Base-by-base conservation (phyloP, 2,888 invertebrate genomes). In the Dryococelus australis region DNA sequence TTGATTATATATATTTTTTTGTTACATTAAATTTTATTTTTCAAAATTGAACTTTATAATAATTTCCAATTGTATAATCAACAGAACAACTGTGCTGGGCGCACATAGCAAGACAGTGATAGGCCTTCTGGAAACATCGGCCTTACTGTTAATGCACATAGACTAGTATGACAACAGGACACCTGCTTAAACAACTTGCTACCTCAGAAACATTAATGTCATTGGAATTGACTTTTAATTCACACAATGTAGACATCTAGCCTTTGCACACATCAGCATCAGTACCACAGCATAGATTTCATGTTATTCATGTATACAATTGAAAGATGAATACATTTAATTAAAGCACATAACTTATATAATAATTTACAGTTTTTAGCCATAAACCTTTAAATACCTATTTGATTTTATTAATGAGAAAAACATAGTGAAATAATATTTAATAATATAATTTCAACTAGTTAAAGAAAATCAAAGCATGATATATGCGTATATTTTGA, bases 71-170 rank as follows among this genome's bases (percentile, higher is more conserved):
- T 65, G 65, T 3, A 65, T 65, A 65, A 24, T n/a, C 65, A 65
- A 65, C n/a, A 65, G 20, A 65, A 65, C 65, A n/a, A n/a, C 65
- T 65, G 65, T 65, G 65, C 65, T 24, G 65, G 16, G n/a, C 8
- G 65, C 65, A 65, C 65, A n/a, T 65, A 65, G 65, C n/a, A 65
- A 65, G 65, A 65, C 65, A 65, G 65, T 20, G n/a, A 65, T 65
- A 65, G 65, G 65, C 65, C 65, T 9, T 65, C 65, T 24, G 65
- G 65, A 65, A 65, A 65, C 65, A 65, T 65, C 20, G 20, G 24
- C 24, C n/a, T 65, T 65, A 65, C 16, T 65, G 65, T 24, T 24
- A 65, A 24, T 65, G 24, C n/a, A 65, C n/a, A n/a, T 24, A 65
- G 24, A 65, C n/a, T n/a, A 65, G n/a, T 65, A 24, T 65, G 65